Evolutionary conservation across 2,113 vertebrate species (phyloP), one percentile per base, ranked within the genome.

Genomic region (Vombatus ursinus): DNA sequence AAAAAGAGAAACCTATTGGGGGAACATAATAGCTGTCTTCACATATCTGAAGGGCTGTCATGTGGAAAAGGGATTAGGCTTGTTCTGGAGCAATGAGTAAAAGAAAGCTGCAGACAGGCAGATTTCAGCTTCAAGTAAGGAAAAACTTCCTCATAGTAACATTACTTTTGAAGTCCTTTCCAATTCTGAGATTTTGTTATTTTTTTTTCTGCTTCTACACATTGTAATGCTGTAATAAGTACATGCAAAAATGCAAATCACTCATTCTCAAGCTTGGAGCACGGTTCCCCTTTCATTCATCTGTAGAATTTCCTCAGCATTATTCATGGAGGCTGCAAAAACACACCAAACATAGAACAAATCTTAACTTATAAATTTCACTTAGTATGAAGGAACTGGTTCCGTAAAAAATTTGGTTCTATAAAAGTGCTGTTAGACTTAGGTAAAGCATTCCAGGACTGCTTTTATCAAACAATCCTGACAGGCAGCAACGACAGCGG

Each of bases 371-470:
- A 93, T 37, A 90, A 50, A 54, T 52, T 84, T 97, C 91, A 94
- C n/a, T 47, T 37, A n/a, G 28, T 19, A 95, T 10, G 77, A 37
- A 97, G 92, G 95, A 95, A 54, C 53, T 92, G 19, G 50, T 47
- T 95, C 94, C 50, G 26, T 91, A 48, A 77, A 98, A 93, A 96
- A 95, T 52, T 50, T 92, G 11, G 47, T 48, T 95, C 94, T 52
- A 37, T 90, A 48, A 89, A 98, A 98, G 89, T 22, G 95, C n/a
- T 96, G 96, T 95, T 96, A 44, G 37, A 68, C 89, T 96, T 94
- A 96, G 95, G 68, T 3, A 90, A 90, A 96, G 57, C 94, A 96
- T 89, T 92, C 96, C 96, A 96, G 50, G 90, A 96, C 91, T n/a
- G 93, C 0, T 2, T 54, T 92, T 91, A 84, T 84, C 68, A 84